These are phyloP conservation scores for Drosophila atripex DNA, from an alignment of 2,888 invertebrate genomes.

Conservation along the genomic window DNA sequence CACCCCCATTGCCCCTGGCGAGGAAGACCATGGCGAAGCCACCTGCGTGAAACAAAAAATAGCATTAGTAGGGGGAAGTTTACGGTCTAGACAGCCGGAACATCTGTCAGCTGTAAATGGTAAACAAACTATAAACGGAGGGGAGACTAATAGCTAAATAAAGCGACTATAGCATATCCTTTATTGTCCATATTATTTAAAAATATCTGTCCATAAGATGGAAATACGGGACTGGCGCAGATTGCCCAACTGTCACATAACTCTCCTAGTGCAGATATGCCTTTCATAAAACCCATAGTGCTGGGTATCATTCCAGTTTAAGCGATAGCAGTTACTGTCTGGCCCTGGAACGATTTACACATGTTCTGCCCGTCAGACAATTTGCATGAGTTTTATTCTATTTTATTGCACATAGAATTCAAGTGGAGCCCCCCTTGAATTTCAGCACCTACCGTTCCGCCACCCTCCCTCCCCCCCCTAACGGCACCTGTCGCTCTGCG, in stretches of 20 bases:
- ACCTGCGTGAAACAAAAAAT: conserved; percentile 85
- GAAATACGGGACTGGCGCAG: conserved; percentile 5
- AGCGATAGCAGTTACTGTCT: conserved; percentile 31
- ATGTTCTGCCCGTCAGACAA: conserved; percentile 37
- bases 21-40: conserved; percentile 97
- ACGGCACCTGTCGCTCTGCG: conserved; percentile 27
- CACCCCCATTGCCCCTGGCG: conserved; percentile 87
- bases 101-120: conserved; percentile 45
- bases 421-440: conserved; percentile 31
- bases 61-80: conserved; percentile 1
- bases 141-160: background rate
- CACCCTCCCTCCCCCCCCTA: background rate
- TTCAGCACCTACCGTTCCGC: background rate
- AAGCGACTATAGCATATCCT: conserved; percentile 4
- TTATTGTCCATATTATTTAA: background rate
- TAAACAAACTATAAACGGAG: conserved; percentile 12
- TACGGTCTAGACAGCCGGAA: conserved; percentile 35
- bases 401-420: conserved; percentile 55
- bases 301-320: background rate
- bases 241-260: background rate
- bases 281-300: no score
- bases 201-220: background rate
- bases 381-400: conserved; percentile 50
- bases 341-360: conserved; percentile 43
- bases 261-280: background rate